These are phyloP conservation scores for Tachysurus vachellii DNA, from an alignment of 2,113 vertebrate species.

Conservation along the genomic window DNA sequence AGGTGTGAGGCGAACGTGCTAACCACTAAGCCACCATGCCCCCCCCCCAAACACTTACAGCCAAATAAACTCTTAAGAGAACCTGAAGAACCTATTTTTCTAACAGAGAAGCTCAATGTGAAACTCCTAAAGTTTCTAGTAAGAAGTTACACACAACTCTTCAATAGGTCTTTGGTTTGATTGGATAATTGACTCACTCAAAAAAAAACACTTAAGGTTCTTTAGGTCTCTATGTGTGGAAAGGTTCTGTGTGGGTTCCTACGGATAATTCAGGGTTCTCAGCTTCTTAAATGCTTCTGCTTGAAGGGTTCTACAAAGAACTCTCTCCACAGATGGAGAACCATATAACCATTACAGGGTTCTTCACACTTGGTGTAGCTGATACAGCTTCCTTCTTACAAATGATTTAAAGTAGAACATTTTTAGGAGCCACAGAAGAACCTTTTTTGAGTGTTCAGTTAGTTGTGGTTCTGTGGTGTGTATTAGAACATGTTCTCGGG, in stretches of 20 bases:
- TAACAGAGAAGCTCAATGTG: background rate
- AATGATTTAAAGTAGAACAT: background rate
- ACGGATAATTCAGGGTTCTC: background rate
- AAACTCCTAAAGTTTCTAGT: background rate
- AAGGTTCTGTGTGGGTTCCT: background rate
- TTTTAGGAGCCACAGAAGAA: background rate
- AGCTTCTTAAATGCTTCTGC: background rate
- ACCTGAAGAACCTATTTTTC: background rate
- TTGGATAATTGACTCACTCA: background rate
- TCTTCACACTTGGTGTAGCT: background rate
- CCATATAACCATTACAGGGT: background rate
- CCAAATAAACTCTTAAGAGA: background rate
- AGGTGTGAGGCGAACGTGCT: too few species aligned
- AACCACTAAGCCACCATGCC: too few species aligned
- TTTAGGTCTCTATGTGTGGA: background rate
- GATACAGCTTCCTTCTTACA: background rate
- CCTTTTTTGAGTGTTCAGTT: background rate
- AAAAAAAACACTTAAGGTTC: background rate
- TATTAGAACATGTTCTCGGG: background rate
- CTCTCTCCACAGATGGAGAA: background rate
- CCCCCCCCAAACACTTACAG: too few species aligned
- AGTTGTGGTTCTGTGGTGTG: background rate
- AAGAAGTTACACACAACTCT: background rate
- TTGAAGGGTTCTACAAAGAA: background rate
- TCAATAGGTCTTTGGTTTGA: background rate